Percentiles rank a stretch among this genome's conserved stretches.
Evolutionary conservation across 2,888 invertebrate genomes (phyloP).

Genomic region (Dasypogon diadema): DNA sequence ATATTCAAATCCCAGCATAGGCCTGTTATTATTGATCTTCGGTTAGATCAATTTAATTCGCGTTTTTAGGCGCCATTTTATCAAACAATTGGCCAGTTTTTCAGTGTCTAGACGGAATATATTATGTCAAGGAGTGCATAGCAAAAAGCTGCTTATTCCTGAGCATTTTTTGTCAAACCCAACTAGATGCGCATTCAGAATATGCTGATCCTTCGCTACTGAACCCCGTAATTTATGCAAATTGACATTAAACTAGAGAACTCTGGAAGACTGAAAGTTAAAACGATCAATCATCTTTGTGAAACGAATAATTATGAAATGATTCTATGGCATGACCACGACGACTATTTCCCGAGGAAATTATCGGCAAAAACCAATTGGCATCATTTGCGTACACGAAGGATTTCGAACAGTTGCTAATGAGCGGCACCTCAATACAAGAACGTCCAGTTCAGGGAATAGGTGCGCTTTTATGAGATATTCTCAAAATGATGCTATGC

Average conservation of each 20-base stretch:
- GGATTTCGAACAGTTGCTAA: background rate
- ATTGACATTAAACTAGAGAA: constrained; percentile 14
- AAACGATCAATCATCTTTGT: constrained; percentile 5
- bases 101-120: constrained; percentile 5
- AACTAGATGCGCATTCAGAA: background rate
- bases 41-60: background rate
- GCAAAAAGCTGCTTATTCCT: background rate
- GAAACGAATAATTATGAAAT: constrained; percentile 7
- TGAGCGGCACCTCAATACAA: no score
- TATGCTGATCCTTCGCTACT: background rate
- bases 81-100: background rate
- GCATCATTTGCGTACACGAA: background rate
- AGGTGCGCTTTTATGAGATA: no score
- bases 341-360: background rate
- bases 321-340: background rate
- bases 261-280: background rate
- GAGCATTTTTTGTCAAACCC: background rate
- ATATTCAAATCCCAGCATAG: no score
- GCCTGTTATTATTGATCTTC: no score
- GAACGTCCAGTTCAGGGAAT: no score
- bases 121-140: background rate
- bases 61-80: background rate
- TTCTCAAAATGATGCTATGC: no score
- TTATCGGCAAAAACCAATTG: background rate
- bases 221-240: constrained; percentile 5